Evolutionary conservation across 2,888 invertebrate species (phyloP).

Genomic region (Parnassius smintheus): DNA sequence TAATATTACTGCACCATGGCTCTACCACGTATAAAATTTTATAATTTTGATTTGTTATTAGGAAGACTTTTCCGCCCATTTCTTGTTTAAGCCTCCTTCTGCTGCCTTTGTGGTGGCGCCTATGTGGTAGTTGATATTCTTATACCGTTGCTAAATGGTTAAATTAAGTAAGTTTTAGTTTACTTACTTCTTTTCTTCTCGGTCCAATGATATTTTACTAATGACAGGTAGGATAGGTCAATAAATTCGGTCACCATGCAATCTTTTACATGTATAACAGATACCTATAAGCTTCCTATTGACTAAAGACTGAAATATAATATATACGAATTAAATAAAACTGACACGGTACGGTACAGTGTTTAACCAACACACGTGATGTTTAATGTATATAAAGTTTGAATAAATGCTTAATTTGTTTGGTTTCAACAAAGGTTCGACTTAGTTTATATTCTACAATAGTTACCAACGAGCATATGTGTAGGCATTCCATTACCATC

Average conservation of each 20-base stretch:
- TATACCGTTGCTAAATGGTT: too few relatives aligned
- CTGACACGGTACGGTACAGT: background rate
- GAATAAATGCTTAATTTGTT: constrained; percentile 23
- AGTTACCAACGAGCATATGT: constrained; percentile 40
- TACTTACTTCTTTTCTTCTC: too few relatives aligned
- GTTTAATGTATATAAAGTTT: constrained; percentile 18
- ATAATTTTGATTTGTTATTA: too few relatives aligned
- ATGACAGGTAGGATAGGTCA: too few relatives aligned
- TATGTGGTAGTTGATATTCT: too few relatives aligned
- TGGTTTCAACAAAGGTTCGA: constrained; percentile 12
- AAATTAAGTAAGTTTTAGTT: background rate
- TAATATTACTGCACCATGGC: too few relatives aligned
- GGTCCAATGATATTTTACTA: too few relatives aligned
- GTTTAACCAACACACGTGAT: constrained; percentile 8
- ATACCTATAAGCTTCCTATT: background rate
- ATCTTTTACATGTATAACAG: too few relatives aligned
- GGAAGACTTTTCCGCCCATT: background rate
- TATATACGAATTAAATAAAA: background rate
- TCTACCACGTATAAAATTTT: too few relatives aligned
- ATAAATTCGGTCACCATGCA: too few relatives aligned
- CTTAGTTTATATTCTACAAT: constrained; percentile 27
- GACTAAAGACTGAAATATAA: background rate
- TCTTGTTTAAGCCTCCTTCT: too few relatives aligned
- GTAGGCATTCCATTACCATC: constrained; percentile 51
- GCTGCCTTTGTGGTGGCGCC: too few relatives aligned